Base-by-base conservation (phyloP, 2,888 invertebrate species). In the Leptogaster cylindrica region DNA sequence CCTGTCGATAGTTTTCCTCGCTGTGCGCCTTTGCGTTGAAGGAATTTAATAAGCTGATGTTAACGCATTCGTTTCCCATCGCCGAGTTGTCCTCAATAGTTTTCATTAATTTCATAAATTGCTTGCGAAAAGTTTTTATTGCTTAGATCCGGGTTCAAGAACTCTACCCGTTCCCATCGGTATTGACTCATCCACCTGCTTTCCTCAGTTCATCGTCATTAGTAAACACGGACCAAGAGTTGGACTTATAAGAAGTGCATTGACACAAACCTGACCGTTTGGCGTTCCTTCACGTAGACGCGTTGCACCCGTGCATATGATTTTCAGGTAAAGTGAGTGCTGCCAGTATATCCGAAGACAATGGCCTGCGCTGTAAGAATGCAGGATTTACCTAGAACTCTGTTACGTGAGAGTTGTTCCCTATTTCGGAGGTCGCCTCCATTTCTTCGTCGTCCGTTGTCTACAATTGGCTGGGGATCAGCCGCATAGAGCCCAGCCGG, bases 251-350 rank as follows among this genome's bases (percentile, higher is more conserved):
- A 63, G 67, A 67, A 66, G 69, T 69, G 58, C 69, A 69, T 67
- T 69, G 69, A 67, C 67, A 67, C 48, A 64, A 27, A 27, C 36
- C 51, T 39, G 52, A 46, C 58, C 67, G 65, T 65, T 64, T 69
- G 12, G 50, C 70, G 66, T 70, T 23, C 70, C 68, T 55, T 68
- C 70, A 70, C 70, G 70, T 70, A 68, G 12, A 16, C 36, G 67
- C 63, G 64, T 63, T 70, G 70, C 70, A 70, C 70, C 68, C 70
- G 70, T 70, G 65, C 70, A 68, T 68, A 65, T 46, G 55, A 44
- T 68, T 51, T 66, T 31, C 66, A 65, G 27, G 65, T 41, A 23
- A 31, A 12, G 18, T 25, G n/a, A 33, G 16, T 36, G 31, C 64
- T 36, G 48, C 48, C 31, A 41, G 33, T 16, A 7, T 44, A 64